These are phyloP conservation scores for Lemur catta DNA, from an alignment of 2,797 vertebrate species.

Conservation along the genomic window DNA sequence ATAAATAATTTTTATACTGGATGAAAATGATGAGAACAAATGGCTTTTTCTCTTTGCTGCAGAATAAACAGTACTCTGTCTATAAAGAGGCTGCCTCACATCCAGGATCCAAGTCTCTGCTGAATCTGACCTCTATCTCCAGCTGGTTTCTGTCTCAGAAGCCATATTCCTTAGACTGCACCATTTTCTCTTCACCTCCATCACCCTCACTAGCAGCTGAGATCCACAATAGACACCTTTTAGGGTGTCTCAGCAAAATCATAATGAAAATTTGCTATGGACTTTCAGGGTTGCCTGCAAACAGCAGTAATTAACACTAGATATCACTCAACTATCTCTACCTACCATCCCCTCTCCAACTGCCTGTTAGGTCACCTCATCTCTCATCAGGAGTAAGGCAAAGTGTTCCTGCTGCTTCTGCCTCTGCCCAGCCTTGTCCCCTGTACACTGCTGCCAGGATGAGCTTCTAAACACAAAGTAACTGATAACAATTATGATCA, in stretches of 20 bases:
- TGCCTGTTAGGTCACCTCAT: background rate
- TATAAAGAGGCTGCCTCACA: background rate
- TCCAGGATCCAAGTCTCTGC: background rate
- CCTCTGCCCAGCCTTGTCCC: background rate
- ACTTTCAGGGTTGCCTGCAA: background rate
- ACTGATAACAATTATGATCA: background rate
- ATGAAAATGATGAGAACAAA: background rate
- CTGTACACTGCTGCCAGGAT: too few relatives aligned
- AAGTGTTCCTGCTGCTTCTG: background rate
- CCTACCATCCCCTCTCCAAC: background rate
- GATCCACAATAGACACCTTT: background rate
- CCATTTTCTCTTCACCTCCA: background rate
- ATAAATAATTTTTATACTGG: background rate
- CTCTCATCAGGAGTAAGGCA: background rate
- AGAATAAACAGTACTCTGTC: background rate
- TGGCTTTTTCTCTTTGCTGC: background rate
- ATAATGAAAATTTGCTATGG: background rate
- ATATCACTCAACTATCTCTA: background rate
- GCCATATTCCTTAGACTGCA: background rate
- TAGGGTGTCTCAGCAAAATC: background rate
- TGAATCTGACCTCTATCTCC: background rate
- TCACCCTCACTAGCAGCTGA: background rate
- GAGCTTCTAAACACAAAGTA: background rate
- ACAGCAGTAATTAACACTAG: background rate
- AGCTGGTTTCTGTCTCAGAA: background rate